Base-by-base conservation (phyloP, 2,797 vertebrate species). In the Macropus fuliginosus region DNA sequence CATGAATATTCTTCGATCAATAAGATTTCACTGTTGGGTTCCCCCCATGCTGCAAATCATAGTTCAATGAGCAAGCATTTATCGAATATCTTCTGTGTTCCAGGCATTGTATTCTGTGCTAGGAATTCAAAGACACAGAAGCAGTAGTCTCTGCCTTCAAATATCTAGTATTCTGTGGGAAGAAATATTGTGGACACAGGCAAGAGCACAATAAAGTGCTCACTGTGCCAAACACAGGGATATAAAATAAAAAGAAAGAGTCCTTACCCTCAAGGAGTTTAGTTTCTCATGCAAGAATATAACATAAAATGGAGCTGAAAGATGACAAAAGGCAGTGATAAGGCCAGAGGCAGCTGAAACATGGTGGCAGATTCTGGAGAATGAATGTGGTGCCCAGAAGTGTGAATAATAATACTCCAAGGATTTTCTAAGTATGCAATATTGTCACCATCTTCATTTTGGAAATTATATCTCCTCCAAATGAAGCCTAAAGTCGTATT, bases 241-340 rank as follows among this genome's bases (percentile, higher is more conserved):
- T 24, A 40, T 18, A 66, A 74, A 74, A n/a, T 14, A n/a, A 66
- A n/a, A 66, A 34, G 31, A 34, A 56, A 59, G 1, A 18, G 1
- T 21, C 16, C 16, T 40, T 74, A 5, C n/a, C n/a, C 34, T 40
- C 18, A 21, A 74, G 66, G n/a, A 74, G 18, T 74, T 74, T 74
- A 6, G 1, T 8, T 40, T 74, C 66, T 40, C 21, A 40, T 74
- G n/a, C 91, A 91, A 91, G 62, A 89, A 93, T 54, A 55, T 90
- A 74, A 74, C 18, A 40, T 74, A 74, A 74, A 18, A 74, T 29
- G 92, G 96, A 59, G 52, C 29, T 34, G 89, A 95, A 40, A 6
- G 16, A 55, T 57, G 1, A 89, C 52, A 93, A 94, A 94, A 94
- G 54, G 66, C 57, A 95, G 56, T 14, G 40, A 46, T 46, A 81